A percentile compares a stretch with the other conserved stretches of the same genome.
Conservation (phyloP, 2,888 invertebrate species). For the Gryllus longicercus region DNA sequence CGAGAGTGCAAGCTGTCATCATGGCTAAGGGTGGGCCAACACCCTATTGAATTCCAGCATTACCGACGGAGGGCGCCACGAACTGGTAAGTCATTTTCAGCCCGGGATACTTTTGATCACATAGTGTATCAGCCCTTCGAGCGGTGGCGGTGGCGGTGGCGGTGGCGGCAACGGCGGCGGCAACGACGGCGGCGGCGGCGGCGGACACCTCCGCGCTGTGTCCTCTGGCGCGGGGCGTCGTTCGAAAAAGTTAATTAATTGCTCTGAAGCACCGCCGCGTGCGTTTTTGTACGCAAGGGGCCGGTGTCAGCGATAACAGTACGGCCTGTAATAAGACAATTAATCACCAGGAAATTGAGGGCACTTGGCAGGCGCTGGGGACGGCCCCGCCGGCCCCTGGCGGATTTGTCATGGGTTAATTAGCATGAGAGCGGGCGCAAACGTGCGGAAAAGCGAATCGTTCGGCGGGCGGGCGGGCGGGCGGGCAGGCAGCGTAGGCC, state of each 20-base stretch:
- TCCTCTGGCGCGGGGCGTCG: not conserved
- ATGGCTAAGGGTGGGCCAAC: too few relatives aligned
- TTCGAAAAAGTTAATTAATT: slow-evolving; percentile 20
- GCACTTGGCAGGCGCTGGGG: not conserved
- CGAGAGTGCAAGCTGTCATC: too few relatives aligned
- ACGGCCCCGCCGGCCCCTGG: not conserved
- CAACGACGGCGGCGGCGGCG: not conserved
- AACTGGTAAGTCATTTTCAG: too few relatives aligned
- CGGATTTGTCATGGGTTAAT: slow-evolving; percentile 24
- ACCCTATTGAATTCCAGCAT: too few relatives aligned
- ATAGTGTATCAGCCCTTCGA: too few relatives aligned
- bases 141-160: too few relatives aligned
- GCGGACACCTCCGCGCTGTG: not conserved
- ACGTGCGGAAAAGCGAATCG: slow-evolving; percentile 24
- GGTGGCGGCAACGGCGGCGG: too few relatives aligned
- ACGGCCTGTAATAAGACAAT: slow-evolving; percentile 23
- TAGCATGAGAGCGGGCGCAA: not conserved
- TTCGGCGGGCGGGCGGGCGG: not conserved
- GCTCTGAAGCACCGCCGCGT: not conserved
- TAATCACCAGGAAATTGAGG: slow-evolving; percentile 26
- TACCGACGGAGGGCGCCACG: too few relatives aligned
- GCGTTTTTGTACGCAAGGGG: not conserved
- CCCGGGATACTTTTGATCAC: too few relatives aligned
- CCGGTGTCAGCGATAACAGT: not conserved
- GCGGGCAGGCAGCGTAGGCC: not conserved